Conservation (phyloP, 1,140 invertebrate species). For the Tetramorium alpestre region DNA sequence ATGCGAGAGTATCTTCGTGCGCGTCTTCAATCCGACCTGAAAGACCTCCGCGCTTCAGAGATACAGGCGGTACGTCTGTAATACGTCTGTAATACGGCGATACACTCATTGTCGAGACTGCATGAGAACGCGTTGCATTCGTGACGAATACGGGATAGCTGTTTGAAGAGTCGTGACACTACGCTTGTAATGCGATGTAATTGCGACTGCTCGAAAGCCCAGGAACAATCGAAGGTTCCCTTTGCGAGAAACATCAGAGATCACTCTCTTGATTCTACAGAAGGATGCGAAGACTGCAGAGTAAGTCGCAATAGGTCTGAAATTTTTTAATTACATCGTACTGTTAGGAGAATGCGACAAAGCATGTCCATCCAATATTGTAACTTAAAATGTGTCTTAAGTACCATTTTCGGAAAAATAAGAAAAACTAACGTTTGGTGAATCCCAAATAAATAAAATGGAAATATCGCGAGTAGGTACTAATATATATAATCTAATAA, state of each 20-base stretch:
- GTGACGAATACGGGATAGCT: slow-evolving; percentile 19
- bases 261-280: slow-evolving; percentile 18
- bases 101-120: slow-evolving; percentile 25
- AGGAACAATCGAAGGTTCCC: slow-evolving; percentile 42
- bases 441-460: background rate
- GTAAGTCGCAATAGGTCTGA: background rate
- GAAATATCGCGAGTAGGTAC: background rate
- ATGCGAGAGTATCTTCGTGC: slow-evolving; percentile 55
- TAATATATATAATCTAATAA: background rate
- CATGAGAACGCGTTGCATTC: slow-evolving; percentile 23
- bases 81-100: slow-evolving; percentile 33
- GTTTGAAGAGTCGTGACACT: slow-evolving; percentile 47
- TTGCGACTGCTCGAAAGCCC: slow-evolving; percentile 39
- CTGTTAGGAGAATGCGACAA: background rate
- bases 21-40: slow-evolving; percentile 55
- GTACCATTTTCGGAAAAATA: background rate
- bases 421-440: background rate
- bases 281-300: background rate
- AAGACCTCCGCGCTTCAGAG: slow-evolving; percentile 49
- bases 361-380: background rate
- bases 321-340: slow-evolving; percentile 40
- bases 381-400: background rate
- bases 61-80: background rate
- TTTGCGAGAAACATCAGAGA: slow-evolving; percentile 23
- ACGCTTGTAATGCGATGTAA: slow-evolving; percentile 34